A percentile compares a stretch with the other conserved stretches of the same genome.
These are phyloP conservation scores for Genyomyrus donnyi DNA, from an alignment of 2,113 vertebrate species.

Conservation along the genomic window DNA sequence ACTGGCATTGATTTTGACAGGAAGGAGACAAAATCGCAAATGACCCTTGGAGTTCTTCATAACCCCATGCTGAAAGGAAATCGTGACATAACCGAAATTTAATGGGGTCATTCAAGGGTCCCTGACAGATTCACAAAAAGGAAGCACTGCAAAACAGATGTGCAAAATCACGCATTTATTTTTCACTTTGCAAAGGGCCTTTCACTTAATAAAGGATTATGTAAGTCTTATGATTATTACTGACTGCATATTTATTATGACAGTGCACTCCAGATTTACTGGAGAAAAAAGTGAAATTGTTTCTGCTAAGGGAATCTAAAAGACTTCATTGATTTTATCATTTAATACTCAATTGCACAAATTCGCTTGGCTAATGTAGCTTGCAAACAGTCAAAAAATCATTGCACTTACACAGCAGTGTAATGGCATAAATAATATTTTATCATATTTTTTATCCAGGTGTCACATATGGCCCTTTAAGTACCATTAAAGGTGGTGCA, in stretches of 20 bases:
- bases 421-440: background rate
- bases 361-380: background rate
- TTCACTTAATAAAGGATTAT: background rate
- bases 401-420: background rate
- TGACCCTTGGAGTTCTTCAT: slow-evolving; percentile 15
- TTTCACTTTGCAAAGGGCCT: background rate
- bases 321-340: background rate
- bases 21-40: slow-evolving; percentile 18
- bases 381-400: background rate
- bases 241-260: background rate
- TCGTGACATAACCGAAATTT: background rate
- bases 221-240: background rate
- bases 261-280: background rate
- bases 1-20: slow-evolving; percentile 52
- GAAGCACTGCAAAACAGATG: background rate
- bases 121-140: background rate
- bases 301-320: background rate
- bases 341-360: background rate
- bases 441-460: background rate
- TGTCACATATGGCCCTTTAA: background rate
- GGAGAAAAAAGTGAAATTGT: background rate
- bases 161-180: background rate
- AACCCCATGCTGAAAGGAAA: slow-evolving; percentile 2
- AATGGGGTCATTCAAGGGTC: background rate
- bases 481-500: background rate